Percentiles rank a stretch among this genome's conserved stretches.
These are phyloP conservation scores for Luperina testacea DNA, from an alignment of 2,888 invertebrate species.

Conservation along the genomic window DNA sequence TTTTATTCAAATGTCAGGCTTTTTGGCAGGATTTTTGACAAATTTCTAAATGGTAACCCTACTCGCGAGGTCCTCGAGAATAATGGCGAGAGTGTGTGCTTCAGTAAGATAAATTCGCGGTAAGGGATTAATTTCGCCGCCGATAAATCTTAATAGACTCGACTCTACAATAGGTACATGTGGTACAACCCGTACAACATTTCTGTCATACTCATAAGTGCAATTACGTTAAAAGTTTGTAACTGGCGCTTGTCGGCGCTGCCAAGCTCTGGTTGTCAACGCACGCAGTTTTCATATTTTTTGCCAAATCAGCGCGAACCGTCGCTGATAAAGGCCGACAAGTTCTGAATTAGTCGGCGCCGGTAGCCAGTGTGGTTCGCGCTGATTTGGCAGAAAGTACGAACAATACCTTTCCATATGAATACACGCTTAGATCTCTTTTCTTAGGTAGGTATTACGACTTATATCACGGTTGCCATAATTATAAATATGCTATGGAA, in stretches of 20 bases:
- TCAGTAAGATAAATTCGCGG: constrained; percentile 41
- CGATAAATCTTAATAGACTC: constrained; percentile 38
- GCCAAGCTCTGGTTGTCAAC: too few relatives aligned
- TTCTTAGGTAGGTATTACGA: not conserved
- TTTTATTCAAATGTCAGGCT: too few relatives aligned
- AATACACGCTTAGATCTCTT: not conserved
- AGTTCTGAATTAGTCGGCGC: not conserved
- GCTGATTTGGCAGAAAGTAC: not conserved
- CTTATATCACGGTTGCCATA: constrained; percentile 17
- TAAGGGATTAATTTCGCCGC: constrained; percentile 31
- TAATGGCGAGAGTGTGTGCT: constrained; percentile 41
- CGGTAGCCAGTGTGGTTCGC: not conserved
- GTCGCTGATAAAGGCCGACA: not conserved
- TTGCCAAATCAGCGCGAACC: not conserved
- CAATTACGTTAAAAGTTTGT: not conserved
- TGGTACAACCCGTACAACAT: not conserved
- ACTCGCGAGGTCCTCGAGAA: constrained; percentile 44
- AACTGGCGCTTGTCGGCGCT: too few relatives aligned
- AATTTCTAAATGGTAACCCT: too few relatives aligned
- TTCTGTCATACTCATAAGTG: not conserved
- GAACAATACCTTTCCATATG: not conserved
- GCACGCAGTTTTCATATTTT: not conserved
- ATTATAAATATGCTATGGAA: constrained; percentile 15
- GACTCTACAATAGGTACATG: not conserved
- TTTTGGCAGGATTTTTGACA: too few relatives aligned